phyloP scores from a whole-genome alignment of 2,113 vertebrate species.

The Plectropomus leopardus region DNA sequence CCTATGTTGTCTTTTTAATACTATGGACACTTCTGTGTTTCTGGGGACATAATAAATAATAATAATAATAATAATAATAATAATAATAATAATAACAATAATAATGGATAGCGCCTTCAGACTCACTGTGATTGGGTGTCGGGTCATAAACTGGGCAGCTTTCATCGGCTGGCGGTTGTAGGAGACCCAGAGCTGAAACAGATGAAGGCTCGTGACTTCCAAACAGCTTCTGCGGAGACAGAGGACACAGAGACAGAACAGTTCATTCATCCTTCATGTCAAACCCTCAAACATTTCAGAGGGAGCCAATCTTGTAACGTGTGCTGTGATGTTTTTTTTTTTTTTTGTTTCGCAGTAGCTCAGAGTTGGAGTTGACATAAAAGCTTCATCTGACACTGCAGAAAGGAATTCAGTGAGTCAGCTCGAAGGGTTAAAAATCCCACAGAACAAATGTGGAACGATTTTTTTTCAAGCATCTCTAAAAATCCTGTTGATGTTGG shows the following conservation, averaged over 20 bases:
- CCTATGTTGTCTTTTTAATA: no score
- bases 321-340: not conserved
- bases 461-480: not conserved
- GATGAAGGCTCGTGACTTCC: conserved; percentile 87
- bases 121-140: conserved; percentile 95
- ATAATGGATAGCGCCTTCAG: no score
- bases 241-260: conserved; percentile 19
- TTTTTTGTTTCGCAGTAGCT: not conserved
- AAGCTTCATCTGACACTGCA: not conserved
- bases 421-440: not conserved
- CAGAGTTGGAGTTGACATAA: not conserved
- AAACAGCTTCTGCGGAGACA: conserved; percentile 83
- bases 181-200: conserved; percentile 98
- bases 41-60: no score
- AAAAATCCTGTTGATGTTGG: not conserved
- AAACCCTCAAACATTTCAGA: not conserved
- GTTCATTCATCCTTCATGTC: conserved; percentile 10
- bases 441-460: not conserved
- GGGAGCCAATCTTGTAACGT: not conserved
- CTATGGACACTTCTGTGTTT: no score
- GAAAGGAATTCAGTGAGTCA: not conserved
- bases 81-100: no score
- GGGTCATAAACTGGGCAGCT: conserved; percentile 93
- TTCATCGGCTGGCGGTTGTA: conserved; percentile 97
- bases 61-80: no score